These are phyloP conservation scores for Microtus pennsylvanicus DNA, from an alignment of 2,113 vertebrate species.

Conservation along the genomic window DNA sequence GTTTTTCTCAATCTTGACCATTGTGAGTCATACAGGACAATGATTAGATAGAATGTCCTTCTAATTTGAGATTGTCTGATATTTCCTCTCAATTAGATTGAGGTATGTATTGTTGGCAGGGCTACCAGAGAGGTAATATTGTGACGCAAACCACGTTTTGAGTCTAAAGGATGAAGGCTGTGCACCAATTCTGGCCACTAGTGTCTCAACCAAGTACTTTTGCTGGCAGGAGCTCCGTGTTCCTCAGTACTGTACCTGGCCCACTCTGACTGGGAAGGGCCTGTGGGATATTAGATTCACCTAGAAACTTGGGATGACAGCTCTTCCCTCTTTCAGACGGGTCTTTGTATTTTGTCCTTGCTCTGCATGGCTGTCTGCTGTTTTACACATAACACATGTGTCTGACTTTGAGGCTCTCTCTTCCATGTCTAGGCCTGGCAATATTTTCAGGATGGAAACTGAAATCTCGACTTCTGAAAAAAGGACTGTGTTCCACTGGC, in stretches of 20 bases:
- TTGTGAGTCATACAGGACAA: background rate
- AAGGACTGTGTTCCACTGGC: too few species aligned
- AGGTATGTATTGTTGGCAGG: background rate
- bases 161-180: background rate
- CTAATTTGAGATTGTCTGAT: background rate
- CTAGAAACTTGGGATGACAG: background rate
- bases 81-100: conserved; percentile 32
- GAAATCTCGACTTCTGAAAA: background rate
- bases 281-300: background rate
- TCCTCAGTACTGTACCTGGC: background rate
- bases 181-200: background rate
- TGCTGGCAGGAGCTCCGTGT: background rate
- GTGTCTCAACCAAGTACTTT: background rate
- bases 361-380: fast-evolving
- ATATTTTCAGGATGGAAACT: background rate
- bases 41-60: conserved; percentile 26
- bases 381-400: background rate
- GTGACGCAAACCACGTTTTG: background rate
- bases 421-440: background rate
- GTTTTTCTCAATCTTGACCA: conserved; percentile 47
- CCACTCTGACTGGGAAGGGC: background rate
- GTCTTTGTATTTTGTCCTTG: background rate
- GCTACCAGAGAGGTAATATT: background rate
- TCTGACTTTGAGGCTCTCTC: background rate
- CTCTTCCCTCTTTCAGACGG: background rate